phyloP scores from a whole-genome alignment of 2,113 vertebrate species.

The Rhinoptilus africanus region DNA sequence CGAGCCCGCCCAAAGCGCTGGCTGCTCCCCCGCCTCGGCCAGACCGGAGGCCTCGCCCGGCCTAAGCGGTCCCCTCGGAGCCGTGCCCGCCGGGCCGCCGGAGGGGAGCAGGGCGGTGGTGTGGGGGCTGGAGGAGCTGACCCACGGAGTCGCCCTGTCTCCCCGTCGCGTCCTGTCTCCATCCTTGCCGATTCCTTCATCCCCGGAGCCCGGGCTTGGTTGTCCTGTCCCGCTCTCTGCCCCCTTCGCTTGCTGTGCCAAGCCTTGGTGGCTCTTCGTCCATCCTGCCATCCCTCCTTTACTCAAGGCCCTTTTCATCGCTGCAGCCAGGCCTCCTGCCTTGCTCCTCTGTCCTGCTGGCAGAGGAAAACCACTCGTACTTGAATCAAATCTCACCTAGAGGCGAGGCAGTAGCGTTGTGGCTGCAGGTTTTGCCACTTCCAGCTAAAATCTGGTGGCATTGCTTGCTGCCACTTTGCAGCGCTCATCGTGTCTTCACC shows the following conservation, averaged over 20 bases:
- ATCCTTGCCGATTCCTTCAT: neutral
- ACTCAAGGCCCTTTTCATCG: neutral
- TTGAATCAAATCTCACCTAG: accelerated
- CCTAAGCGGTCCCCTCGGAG: neutral
- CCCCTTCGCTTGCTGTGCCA: neutral
- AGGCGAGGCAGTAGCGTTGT: accelerated
- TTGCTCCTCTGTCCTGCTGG: no score
- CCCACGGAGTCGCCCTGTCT: accelerated
- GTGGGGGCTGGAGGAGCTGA: neutral
- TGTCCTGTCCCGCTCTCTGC: no score
- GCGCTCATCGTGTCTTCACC: accelerated
- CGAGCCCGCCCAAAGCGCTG: neutral
- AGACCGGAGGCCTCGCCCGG: no score
- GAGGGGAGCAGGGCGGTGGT: neutral
- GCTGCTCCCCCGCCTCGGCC: neutral
- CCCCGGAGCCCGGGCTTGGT: accelerated
- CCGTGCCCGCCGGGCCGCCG: neutral
- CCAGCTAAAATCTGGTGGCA: no score
- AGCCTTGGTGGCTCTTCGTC: neutral
- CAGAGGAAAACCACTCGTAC: accelerated
- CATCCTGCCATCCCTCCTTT: no score
- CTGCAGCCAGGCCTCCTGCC: neutral
- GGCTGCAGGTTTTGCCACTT: neutral
- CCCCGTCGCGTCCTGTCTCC: neutral
- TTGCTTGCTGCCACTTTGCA: neutral